These are phyloP conservation scores for Stegastes partitus DNA, from an alignment of 2,113 vertebrate genomes.

Conservation along the genomic window DNA sequence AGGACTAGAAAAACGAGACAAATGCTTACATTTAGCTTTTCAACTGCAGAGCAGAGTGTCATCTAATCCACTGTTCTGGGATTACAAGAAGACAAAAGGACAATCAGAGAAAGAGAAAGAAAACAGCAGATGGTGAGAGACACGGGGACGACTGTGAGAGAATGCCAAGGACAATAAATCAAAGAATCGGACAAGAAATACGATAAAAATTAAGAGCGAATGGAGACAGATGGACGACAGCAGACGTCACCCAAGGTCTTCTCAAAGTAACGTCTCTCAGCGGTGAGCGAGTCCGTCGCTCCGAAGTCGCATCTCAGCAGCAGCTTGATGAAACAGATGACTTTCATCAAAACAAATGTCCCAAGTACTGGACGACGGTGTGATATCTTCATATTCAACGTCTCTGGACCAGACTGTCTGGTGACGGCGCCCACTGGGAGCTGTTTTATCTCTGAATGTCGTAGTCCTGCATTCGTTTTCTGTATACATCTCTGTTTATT, in stretches of 20 bases:
- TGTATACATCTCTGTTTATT: too few species aligned
- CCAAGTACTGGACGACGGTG: too few species aligned
- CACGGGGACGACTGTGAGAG: neutral
- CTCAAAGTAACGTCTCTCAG: slow-evolving; percentile 48
- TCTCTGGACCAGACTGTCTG: too few species aligned
- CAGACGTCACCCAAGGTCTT: slow-evolving; percentile 48
- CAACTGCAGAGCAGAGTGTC: neutral
- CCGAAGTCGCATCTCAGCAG: neutral
- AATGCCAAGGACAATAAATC: slow-evolving; percentile 47
- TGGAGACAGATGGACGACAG: slow-evolving; percentile 35
- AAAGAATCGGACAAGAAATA: slow-evolving; percentile 40
- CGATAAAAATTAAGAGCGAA: slow-evolving; percentile 8
- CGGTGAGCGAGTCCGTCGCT: neutral
- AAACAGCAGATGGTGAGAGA: slow-evolving; percentile 46
- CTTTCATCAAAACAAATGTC: neutral
- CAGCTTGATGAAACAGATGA: neutral
- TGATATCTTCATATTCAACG: too few species aligned
- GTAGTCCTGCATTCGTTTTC: too few species aligned
- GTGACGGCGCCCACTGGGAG: too few species aligned
- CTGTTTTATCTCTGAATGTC: too few species aligned
- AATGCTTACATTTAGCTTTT: neutral
- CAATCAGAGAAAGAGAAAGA: slow-evolving; percentile 19
- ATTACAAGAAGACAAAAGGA: slow-evolving; percentile 12
- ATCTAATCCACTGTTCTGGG: neutral
- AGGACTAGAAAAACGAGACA: neutral